phyloP scores from a whole-genome alignment of 1,140 invertebrate genomes.

The Lasioglossum albipes region DNA sequence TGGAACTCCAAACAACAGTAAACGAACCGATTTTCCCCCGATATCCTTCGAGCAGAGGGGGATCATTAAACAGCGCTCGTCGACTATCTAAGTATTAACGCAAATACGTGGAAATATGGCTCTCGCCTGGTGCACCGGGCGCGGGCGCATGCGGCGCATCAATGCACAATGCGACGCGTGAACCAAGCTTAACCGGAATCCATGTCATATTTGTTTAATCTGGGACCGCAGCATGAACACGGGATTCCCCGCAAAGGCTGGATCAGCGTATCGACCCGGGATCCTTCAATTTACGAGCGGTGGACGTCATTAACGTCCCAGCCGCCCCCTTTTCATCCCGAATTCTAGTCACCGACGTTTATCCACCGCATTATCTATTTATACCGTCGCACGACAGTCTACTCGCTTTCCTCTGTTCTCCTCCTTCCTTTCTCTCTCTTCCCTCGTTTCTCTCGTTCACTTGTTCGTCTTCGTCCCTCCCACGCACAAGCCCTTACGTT shows the following conservation, averaged over 20 bases:
- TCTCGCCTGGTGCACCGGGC: not conserved
- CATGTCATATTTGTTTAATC: constrained; percentile 8
- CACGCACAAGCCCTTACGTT: too few species aligned
- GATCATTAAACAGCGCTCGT: not conserved
- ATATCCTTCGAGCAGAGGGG: not conserved
- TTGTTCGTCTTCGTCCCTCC: not conserved
- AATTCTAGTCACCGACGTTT: constrained; percentile 61
- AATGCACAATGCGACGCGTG: not conserved
- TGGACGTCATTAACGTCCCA: constrained; percentile 57
- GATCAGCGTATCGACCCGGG: constrained; percentile 24
- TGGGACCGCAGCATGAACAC: not conserved
- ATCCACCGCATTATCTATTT: constrained; percentile 71
- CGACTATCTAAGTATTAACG: constrained; percentile 3
- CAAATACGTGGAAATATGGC: not conserved
- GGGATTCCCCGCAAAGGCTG: constrained; percentile 2
- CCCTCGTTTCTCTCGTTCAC: not conserved
- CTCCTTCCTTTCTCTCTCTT: too few species aligned
- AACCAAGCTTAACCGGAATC: constrained; percentile 13
- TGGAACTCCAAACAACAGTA: not conserved
- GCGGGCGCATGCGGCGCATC: not conserved
- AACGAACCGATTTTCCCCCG: not conserved
- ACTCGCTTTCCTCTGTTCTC: constrained; percentile 14
- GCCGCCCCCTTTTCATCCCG: constrained; percentile 55
- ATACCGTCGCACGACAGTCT: constrained; percentile 57
- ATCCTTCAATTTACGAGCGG: constrained; percentile 43